Conservation (phyloP, 2,888 invertebrate species). For the Oscheius onirici region DNA sequence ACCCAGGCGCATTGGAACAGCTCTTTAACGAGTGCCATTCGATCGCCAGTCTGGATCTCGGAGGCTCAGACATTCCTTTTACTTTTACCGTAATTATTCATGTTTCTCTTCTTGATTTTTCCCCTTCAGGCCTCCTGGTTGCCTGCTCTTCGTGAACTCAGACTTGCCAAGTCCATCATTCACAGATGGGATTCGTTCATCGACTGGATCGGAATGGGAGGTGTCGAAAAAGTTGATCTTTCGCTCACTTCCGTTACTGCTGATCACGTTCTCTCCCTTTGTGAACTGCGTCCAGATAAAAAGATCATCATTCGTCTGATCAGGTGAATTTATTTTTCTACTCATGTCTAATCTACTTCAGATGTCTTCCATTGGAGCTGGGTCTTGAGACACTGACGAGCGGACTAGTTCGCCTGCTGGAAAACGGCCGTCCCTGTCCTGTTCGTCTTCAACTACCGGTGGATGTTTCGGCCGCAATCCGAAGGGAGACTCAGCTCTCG, state of each 20-base stretch:
- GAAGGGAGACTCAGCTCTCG: too few relatives aligned
- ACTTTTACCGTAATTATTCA: slow-evolving; percentile 8
- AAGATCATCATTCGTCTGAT: neutral
- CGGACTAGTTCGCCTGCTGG: too few relatives aligned
- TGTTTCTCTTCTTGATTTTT: neutral
- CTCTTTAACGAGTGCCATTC: neutral
- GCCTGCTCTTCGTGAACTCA: neutral
- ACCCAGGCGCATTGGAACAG: neutral
- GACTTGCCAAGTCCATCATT: neutral
- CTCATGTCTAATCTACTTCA: neutral
- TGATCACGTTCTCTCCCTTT: neutral
- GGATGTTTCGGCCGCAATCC: too few relatives aligned
- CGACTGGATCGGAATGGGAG: slow-evolving; percentile 8
- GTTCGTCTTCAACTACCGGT: too few relatives aligned
- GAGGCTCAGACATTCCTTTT: neutral
- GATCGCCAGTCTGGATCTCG: neutral
- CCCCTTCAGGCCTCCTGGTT: slow-evolving; percentile 8
- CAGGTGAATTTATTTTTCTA: neutral
- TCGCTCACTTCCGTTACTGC: neutral
- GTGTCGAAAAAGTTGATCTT: slow-evolving; percentile 3
- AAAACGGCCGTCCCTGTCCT: too few relatives aligned
- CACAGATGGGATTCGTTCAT: slow-evolving; percentile 6
- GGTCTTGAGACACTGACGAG: neutral
- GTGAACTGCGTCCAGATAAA: neutral
- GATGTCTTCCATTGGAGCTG: slow-evolving; percentile 4